phyloP scores from a whole-genome alignment of 1,140 invertebrate genomes.

The Drosophila pseudoananassae region DNA sequence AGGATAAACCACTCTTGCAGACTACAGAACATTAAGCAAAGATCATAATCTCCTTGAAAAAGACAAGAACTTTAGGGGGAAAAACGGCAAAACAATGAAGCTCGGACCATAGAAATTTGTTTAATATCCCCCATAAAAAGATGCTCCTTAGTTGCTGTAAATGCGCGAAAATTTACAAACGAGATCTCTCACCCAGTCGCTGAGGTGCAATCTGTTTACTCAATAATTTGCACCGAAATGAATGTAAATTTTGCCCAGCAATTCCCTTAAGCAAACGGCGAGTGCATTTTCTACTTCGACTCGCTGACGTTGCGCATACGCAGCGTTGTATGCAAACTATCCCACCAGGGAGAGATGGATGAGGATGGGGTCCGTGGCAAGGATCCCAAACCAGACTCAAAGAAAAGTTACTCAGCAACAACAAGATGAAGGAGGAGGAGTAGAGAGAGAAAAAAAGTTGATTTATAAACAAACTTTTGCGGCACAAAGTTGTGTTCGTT shows the following conservation, averaged over 20 bases:
- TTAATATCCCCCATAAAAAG: constrained; percentile 16
- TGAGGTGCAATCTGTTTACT: constrained; percentile 63
- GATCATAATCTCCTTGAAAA: constrained; percentile 42
- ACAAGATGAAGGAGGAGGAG: constrained; percentile 5
- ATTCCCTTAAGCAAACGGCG: constrained; percentile 32
- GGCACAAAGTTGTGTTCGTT: constrained; percentile 63
- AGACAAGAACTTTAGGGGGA: constrained; percentile 16
- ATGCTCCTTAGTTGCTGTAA: constrained; percentile 18
- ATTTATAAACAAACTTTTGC: constrained; percentile 79
- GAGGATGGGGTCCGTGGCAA: neutral
- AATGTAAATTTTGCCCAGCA: constrained; percentile 58
- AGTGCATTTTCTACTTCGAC: constrained; percentile 50
- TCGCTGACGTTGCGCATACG: constrained; percentile 53
- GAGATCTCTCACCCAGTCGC: constrained; percentile 32
- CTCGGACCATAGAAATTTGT: constrained; percentile 28
- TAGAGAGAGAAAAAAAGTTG: constrained; percentile 50
- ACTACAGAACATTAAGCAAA: constrained; percentile 45
- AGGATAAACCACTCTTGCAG: constrained; percentile 32
- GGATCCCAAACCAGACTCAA: constrained; percentile 19
- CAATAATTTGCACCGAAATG: constrained; percentile 66
- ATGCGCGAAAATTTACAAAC: constrained; percentile 49
- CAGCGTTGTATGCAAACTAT: constrained; percentile 43
- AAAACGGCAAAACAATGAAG: constrained; percentile 31
- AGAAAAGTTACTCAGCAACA: constrained; percentile 24
- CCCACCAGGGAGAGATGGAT: constrained; percentile 39